phyloP scores from a whole-genome alignment of 1,140 invertebrate species.

The Drosophila persimilis region DNA sequence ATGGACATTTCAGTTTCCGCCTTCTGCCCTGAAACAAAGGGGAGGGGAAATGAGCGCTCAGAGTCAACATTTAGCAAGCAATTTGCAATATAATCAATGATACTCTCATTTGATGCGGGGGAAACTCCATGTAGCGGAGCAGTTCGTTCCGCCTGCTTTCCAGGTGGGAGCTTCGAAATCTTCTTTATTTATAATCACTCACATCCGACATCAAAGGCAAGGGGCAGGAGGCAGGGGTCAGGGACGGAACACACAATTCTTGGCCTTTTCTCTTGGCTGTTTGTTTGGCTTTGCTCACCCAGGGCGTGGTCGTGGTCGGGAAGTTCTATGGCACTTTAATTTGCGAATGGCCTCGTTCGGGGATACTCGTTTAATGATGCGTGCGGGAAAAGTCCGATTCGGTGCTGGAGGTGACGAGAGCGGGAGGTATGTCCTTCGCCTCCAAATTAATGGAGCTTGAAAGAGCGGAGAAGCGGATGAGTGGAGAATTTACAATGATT shows the following conservation, averaged over 20 bases:
- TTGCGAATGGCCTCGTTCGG: constrained; percentile 48
- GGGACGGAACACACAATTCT: constrained; percentile 16
- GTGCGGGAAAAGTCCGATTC: constrained; percentile 19
- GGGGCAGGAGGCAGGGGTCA: constrained; percentile 1
- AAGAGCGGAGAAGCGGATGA: neutral
- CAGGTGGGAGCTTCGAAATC: constrained; percentile 20
- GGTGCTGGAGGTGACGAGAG: neutral
- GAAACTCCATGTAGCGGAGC: constrained; percentile 21
- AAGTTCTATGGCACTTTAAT: constrained; percentile 71
- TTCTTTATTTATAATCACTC: constrained; percentile 73
- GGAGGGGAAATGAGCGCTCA: constrained; percentile 6
- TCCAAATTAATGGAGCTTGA: constrained; percentile 46
- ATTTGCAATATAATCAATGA: constrained; percentile 69
- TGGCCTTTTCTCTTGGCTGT: constrained; percentile 5
- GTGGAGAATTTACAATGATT: constrained; percentile 52
- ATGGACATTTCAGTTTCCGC: constrained; percentile 68
- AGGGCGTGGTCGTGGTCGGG: constrained; percentile 37
- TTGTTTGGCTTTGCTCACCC: neutral
- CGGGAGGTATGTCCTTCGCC: no score
- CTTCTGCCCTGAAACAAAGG: constrained; percentile 7
- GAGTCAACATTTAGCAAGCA: constrained; percentile 67
- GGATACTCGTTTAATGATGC: constrained; percentile 63
- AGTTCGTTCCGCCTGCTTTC: neutral
- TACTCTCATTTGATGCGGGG: constrained; percentile 28
- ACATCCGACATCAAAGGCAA: constrained; percentile 39